phyloP scores from a whole-genome alignment of 2,888 invertebrate genomes.

The Zaprionus lineosus region DNA sequence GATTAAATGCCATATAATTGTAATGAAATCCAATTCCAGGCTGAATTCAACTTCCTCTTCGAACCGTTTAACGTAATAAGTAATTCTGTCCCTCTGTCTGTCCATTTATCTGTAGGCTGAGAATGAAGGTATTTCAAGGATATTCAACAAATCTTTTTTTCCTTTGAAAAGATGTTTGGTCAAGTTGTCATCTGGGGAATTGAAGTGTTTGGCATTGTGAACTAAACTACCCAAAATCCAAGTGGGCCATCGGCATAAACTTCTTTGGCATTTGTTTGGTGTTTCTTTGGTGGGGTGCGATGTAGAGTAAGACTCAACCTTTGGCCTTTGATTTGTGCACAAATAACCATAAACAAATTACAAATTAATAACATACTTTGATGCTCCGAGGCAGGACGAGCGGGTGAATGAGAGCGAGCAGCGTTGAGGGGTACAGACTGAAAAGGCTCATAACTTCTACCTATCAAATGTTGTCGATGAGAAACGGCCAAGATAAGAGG shows the following conservation, averaged over 20 bases:
- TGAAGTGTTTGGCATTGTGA: slow-evolving; percentile 42
- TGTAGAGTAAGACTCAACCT: slow-evolving; percentile 74
- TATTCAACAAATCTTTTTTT: slow-evolving; percentile 19
- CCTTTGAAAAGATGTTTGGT: slow-evolving; percentile 18
- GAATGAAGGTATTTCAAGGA: slow-evolving; percentile 21
- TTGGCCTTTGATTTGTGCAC: slow-evolving; percentile 77
- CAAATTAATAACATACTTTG: slow-evolving; percentile 75
- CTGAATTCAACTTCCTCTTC: too few relatives aligned
- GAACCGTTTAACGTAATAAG: too few relatives aligned
- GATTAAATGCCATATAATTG: not conserved
- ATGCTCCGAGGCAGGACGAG: slow-evolving; percentile 45
- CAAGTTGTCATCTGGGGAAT: slow-evolving; percentile 32
- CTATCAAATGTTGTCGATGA: slow-evolving; percentile 73
- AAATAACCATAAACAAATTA: slow-evolving; percentile 76
- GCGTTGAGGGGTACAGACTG: not conserved
- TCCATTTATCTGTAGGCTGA: too few relatives aligned
- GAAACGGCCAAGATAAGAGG: slow-evolving; percentile 52
- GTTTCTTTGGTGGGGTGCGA: too few relatives aligned
- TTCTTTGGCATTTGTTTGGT: slow-evolving; percentile 14
- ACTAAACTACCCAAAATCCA: slow-evolving; percentile 11
- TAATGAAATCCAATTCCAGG: not conserved
- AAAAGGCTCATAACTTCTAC: slow-evolving; percentile 64
- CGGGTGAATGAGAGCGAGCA: not conserved
- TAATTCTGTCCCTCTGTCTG: too few relatives aligned
- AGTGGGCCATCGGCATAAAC: slow-evolving; percentile 27